These are phyloP conservation scores for Ctenopoma multispine DNA, from an alignment of 2,797 vertebrate species.

Conservation along the genomic window DNA sequence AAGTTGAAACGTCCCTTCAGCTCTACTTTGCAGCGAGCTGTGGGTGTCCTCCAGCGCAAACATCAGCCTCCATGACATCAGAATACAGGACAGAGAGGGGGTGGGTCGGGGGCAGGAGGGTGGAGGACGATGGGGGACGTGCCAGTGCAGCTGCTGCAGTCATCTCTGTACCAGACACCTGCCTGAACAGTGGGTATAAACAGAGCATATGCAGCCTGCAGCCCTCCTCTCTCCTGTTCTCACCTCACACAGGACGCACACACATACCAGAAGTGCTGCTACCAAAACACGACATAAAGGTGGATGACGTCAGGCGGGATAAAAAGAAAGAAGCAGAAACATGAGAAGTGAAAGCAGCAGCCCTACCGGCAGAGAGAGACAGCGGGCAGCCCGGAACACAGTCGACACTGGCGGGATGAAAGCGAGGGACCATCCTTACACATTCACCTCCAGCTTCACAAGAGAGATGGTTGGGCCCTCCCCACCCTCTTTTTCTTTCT, in stretches of 20 bases:
- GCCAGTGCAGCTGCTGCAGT: conserved; percentile 75
- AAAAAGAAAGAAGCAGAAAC: not conserved
- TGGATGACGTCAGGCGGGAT: conserved; percentile 11
- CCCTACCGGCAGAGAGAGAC: conserved; percentile 63
- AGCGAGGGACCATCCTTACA: conserved; percentile 70
- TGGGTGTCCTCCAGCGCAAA: conserved; percentile 57
- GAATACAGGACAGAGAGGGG: conserved; percentile 57
- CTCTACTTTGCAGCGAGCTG: conserved; percentile 50
- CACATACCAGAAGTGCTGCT: not conserved
- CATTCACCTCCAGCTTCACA: conserved; percentile 59
- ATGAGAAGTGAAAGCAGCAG: conserved; percentile 17
- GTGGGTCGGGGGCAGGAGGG: conserved; percentile 1
- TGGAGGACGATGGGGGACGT: conserved; percentile 8
- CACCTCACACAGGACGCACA: conserved; percentile 21
- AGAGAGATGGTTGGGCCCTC: conserved; percentile 65
- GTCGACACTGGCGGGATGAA: conserved; percentile 53
- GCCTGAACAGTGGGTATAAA: conserved; percentile 43
- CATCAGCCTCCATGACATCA: conserved; percentile 77
- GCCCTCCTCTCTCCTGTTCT: conserved; percentile 3
- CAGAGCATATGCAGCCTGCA: conserved; percentile 26
- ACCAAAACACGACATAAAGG: not conserved
- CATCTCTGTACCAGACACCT: conserved; percentile 64
- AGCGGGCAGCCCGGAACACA: conserved; percentile 55
- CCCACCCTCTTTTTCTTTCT: conserved; percentile 47
- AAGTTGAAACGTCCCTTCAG: conserved; percentile 64